Evolutionary conservation across 2,113 vertebrate species (phyloP).

Genomic region (Phyllostomus discolor): DNA sequence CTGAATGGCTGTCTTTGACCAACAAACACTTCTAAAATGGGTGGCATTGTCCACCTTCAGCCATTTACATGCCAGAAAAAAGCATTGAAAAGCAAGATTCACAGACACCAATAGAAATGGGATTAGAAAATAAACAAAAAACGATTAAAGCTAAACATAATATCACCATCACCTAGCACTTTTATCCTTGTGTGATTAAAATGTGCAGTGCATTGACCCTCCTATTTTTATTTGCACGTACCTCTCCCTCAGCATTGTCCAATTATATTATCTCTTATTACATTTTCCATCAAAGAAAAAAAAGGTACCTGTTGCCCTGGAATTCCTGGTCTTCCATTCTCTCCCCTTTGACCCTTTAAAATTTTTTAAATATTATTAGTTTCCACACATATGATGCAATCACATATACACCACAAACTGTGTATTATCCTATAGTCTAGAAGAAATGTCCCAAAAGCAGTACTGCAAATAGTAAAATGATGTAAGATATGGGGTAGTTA

Average conservation of each 20-base stretch:
- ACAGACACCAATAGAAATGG: neutral
- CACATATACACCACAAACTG: neutral
- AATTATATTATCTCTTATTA: neutral
- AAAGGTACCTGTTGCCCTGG: constrained; percentile 85
- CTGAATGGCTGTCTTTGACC: neutral
- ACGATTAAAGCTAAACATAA: neutral
- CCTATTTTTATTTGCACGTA: neutral
- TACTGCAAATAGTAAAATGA: neutral
- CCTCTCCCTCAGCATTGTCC: neutral
- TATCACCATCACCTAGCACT: neutral
- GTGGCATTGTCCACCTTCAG: neutral
- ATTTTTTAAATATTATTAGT: constrained; percentile 50
- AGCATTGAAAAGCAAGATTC: neutral
- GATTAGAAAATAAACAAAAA: neutral
- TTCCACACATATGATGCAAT: neutral
- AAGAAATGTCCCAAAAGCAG: neutral
- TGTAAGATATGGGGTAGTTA: neutral
- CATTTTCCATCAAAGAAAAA: neutral
- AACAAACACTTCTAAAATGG: neutral
- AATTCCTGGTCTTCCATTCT: constrained; percentile 86
- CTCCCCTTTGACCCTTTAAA: constrained; percentile 85
- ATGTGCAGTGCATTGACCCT: rapidly evolving
- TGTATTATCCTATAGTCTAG: neutral
- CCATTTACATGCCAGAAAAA: neutral
- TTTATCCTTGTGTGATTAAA: neutral